Percentiles rank a stretch among this genome's conserved stretches.
Evolutionary conservation across 2,888 invertebrate genomes (phyloP).

Genomic region (Zonitis immaculata): DNA sequence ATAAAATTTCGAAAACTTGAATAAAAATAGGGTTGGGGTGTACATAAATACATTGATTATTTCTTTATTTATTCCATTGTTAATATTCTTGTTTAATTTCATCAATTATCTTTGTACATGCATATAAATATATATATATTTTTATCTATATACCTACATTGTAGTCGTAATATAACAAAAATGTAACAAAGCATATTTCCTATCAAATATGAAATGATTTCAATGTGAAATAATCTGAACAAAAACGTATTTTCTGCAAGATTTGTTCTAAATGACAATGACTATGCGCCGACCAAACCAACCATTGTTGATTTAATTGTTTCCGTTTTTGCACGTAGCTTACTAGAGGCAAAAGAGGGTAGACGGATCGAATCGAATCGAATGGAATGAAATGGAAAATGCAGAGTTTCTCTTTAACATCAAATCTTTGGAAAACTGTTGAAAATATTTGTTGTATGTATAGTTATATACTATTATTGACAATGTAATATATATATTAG

Average conservation of each 20-base stretch:
- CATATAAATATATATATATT: too few species aligned
- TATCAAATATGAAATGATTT: conserved; percentile 48
- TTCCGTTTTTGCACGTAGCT: conserved; percentile 49
- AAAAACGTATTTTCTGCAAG: conserved; percentile 51
- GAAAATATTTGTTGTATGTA: neutral
- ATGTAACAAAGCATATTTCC: conserved; percentile 41
- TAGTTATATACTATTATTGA: too few species aligned
- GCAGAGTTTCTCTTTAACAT: conserved; percentile 33
- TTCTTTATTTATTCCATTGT: neutral
- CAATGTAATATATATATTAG: too few species aligned
- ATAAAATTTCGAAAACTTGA: neutral
- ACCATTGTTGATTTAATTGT: conserved; percentile 53
- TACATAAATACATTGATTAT: neutral
- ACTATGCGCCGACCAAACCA: conserved; percentile 48
- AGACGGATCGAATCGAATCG: too few species aligned
- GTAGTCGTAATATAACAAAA: conserved; percentile 13
- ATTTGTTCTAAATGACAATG: conserved; percentile 47
- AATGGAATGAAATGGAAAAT: conserved; percentile 19
- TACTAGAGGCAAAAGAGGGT: conserved; percentile 39
- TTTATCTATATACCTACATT: neutral
- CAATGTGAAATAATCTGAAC: conserved; percentile 45
- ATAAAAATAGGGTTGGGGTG: neutral
- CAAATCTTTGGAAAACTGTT: neutral
- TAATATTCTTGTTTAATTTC: neutral
- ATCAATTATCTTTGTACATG: conserved; percentile 1